phyloP scores from a whole-genome alignment of 2,888 invertebrate genomes.

The Rhogogaster chlorosoma region DNA sequence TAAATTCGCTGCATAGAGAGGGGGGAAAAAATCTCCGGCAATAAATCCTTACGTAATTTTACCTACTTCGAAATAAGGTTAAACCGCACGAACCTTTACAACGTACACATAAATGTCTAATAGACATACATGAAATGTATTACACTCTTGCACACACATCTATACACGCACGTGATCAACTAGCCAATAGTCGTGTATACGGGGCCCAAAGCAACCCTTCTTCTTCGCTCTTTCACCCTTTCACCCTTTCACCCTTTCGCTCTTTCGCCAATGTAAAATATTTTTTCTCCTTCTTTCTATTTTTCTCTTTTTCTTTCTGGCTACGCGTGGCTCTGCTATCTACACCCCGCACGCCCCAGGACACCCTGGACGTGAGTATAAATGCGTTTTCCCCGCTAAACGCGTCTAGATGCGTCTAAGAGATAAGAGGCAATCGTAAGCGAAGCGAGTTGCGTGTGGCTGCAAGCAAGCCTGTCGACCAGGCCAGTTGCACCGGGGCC shows the following conservation, averaged over 20 bases:
- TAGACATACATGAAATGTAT: not conserved
- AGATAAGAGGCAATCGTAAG: conserved; percentile 65
- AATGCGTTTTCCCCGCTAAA: conserved; percentile 66
- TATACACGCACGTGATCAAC: not conserved
- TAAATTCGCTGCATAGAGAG: not conserved
- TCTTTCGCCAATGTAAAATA: conserved; percentile 36
- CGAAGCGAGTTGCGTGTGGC: conserved; percentile 41
- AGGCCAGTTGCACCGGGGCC: conserved; percentile 61
- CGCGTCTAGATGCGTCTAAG: conserved; percentile 65
- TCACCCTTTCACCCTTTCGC: not conserved
- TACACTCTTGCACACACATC: not conserved
- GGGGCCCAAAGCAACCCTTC: conserved; percentile 1
- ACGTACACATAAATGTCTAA: not conserved
- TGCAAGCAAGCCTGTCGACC: conserved; percentile 5
- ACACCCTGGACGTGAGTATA: conserved; percentile 52
- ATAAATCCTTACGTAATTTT: not conserved
- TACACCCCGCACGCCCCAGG: conserved; percentile 60
- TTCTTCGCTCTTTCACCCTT: not conserved
- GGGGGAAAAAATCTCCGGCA: not conserved
- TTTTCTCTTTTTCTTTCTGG: conserved; percentile 4
- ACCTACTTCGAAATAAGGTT: not conserved
- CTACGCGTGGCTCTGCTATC: conserved; percentile 62
- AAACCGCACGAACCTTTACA: not conserved
- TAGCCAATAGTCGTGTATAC: not conserved
- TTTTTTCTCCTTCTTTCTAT: conserved; percentile 22